Evolutionary conservation across 2,888 invertebrate genomes (phyloP).

Genomic region (Lysandra coridon): DNA sequence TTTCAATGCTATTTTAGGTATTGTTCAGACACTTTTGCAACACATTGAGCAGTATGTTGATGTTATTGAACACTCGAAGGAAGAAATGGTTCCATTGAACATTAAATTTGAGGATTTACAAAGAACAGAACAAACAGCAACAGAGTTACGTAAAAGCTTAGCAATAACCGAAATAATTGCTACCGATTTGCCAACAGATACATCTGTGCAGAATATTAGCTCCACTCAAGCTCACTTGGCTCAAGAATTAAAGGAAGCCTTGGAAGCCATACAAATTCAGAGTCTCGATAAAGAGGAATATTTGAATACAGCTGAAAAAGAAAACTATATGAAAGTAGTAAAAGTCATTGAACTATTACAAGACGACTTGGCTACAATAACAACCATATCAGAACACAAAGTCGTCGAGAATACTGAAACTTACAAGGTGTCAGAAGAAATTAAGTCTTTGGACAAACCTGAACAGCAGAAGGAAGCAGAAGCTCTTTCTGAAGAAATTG

Average conservation of each 20-base stretch:
- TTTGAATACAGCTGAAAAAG: conserved; percentile 46
- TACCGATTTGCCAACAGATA: conserved; percentile 36
- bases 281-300: conserved; percentile 53
- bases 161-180: conserved; percentile 40
- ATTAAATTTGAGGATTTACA: conserved; percentile 55
- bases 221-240: conserved; percentile 50
- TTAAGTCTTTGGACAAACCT: neutral
- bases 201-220: conserved; percentile 37
- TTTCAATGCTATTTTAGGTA: too few relatives aligned
- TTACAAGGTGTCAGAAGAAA: too few relatives aligned
- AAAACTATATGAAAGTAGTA: conserved; percentile 51
- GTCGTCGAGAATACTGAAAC: too few relatives aligned
- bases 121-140: conserved; percentile 55
- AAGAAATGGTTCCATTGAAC: too few relatives aligned
- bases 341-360: conserved; percentile 55
- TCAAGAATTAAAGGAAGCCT: conserved; percentile 53
- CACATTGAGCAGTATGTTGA: too few relatives aligned
- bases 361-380: conserved; percentile 53
- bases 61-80: too few relatives aligned
- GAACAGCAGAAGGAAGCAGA: neutral
- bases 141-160: conserved; percentile 55
- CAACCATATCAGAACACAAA: neutral
- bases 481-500: neutral
- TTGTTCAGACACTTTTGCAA: too few relatives aligned
- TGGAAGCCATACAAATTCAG: conserved; percentile 55